A percentile compares a stretch with the other conserved stretches of the same genome.
Evolutionary conservation across 2,888 invertebrate genomes (phyloP).

Genomic region (Frankliniella intonsa): DNA sequence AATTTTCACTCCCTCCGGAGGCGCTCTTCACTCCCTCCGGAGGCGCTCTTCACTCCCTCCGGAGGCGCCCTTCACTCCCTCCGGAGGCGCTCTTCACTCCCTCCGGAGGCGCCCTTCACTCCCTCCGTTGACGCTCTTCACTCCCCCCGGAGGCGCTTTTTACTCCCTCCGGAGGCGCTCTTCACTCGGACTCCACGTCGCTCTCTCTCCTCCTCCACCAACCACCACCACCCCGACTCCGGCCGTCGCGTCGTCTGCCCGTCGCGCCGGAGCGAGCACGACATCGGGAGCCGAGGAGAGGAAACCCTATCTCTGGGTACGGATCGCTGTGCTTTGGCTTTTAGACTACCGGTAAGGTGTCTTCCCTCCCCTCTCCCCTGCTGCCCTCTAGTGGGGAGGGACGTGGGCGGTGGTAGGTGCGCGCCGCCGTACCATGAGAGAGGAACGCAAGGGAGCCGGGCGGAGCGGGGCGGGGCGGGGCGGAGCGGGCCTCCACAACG

Average conservation of each 20-base stretch:
- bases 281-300: neutral
- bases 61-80: too few species aligned
- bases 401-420: neutral
- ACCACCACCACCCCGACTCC: neutral
- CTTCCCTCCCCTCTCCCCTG: neutral
- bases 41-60: too few species aligned
- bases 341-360: neutral
- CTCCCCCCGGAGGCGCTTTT: neutral
- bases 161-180: neutral
- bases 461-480: neutral
- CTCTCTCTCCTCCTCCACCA: neutral
- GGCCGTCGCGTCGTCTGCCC: neutral
- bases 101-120: too few species aligned
- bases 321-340: constrained; percentile 6
- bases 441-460: neutral
- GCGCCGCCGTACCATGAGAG: neutral
- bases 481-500: neutral
- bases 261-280: neutral
- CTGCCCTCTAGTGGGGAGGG: neutral
- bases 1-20: too few species aligned
- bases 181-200: neutral
- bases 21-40: too few species aligned
- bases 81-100: too few species aligned
- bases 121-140: too few species aligned
- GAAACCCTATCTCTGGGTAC: constrained; percentile 14